A percentile compares a stretch with the other conserved stretches of the same genome.
Evolutionary conservation across 1,140 invertebrate species (phyloP).

Genomic region (Trissolcus basalis): DNA sequence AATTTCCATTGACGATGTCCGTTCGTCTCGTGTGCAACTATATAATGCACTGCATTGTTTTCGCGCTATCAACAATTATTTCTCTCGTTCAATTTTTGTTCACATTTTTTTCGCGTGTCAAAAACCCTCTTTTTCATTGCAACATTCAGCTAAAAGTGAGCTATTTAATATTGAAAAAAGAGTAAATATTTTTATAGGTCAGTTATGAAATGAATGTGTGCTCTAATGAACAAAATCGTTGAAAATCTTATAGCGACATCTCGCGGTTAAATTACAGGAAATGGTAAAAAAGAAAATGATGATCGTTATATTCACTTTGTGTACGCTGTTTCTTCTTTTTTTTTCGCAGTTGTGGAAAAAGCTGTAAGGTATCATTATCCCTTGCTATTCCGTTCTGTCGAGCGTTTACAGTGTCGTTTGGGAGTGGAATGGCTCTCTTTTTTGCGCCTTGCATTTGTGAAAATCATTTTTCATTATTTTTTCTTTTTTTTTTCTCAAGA

Average conservation of each 20-base stretch:
- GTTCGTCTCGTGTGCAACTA: conserved; percentile 49
- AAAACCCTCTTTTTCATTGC: not conserved
- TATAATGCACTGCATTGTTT: conserved; percentile 35
- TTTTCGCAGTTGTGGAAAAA: conserved; percentile 1
- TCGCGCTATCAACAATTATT: conserved; percentile 41
- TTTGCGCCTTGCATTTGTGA: too few relatives aligned
- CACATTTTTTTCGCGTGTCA: conserved; percentile 18
- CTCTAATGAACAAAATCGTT: conserved; percentile 9
- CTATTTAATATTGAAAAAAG: too few relatives aligned
- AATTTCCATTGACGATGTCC: conserved; percentile 59
- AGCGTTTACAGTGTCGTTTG: conserved; percentile 5
- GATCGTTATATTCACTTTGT: conserved; percentile 33
- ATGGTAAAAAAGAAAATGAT: conserved; percentile 17
- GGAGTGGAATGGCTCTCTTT: not conserved
- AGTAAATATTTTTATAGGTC: too few relatives aligned
- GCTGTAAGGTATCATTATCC: conserved; percentile 14
- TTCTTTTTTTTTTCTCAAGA: too few relatives aligned
- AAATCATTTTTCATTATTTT: too few relatives aligned
- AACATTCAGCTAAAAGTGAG: not conserved
- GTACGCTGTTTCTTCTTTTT: conserved; percentile 9
- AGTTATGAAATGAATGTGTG: too few relatives aligned
- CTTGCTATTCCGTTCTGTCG: conserved; percentile 1
- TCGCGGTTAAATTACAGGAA: conserved; percentile 25
- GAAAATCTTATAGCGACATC: conserved; percentile 4
- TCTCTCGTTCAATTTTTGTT: conserved; percentile 15